Evolutionary conservation across 53 echinoderm and acorn worm species (phyloP), one percentile per base, ranked within the genome.

Genomic region (Astropecten irregularis): DNA sequence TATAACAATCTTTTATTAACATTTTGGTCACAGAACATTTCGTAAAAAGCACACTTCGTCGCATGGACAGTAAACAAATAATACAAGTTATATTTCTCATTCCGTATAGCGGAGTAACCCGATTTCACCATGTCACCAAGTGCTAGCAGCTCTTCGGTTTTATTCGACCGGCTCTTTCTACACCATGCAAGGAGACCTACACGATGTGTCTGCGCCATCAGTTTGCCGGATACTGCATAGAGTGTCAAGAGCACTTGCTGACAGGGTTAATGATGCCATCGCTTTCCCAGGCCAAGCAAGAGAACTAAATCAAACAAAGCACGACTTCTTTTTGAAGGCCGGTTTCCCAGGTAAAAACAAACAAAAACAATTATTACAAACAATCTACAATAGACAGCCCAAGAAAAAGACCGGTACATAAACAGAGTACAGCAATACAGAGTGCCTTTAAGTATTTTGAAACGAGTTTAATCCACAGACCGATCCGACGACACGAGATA

Each of bases 331-430:
- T 31, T 4, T 6, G 32, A 61, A 23, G 32, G 61, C 61, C 9
- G 61, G 61, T 29, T 61, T 61, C 32, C 61, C 61, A 61, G 61
- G 61, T 61, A 33, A 33, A n/a, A n/a, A n/a, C n/a, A n/a, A n/a
- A n/a, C n/a, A n/a, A n/a, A n/a, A n/a, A n/a, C n/a, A n/a, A n/a
- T n/a, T n/a, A n/a, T n/a, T n/a, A n/a, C n/a, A n/a, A n/a, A n/a
- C n/a, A n/a, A n/a, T n/a, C n/a, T n/a, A n/a, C n/a, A n/a, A n/a
- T n/a, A n/a, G n/a, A n/a, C n/a, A n/a, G n/a, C n/a, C n/a, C n/a
- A n/a, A n/a, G n/a, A n/a, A n/a, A n/a, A n/a, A n/a, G n/a, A n/a
- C n/a, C n/a, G n/a, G 16, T 50, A n/a, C 3, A 16, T n/a, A n/a
- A 20, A 0, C 16, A n/a, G 16, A n/a, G 20, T 20, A n/a, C 20